Evolutionary conservation across 1,140 invertebrate species (phyloP).

Genomic region (Pseudomyrmex cubaensis): DNA sequence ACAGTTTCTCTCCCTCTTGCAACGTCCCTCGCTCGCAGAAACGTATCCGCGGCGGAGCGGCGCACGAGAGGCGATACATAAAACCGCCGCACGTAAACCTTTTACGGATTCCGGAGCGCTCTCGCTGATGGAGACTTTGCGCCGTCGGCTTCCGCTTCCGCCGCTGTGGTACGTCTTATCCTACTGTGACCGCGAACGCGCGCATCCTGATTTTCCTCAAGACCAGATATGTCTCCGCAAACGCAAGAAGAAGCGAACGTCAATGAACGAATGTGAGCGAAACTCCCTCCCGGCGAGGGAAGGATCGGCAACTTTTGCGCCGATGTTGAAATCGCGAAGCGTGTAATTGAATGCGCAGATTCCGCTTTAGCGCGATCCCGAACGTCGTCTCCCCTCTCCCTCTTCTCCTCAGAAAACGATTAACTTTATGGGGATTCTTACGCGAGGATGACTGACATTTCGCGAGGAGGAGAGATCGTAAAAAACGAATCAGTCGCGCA

Average conservation of each 20-base stretch:
- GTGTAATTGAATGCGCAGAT: constrained; percentile 55
- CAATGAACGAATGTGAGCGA: neutral
- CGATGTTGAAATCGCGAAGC: constrained; percentile 20
- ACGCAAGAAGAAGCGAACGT: neutral
- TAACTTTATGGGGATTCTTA: constrained; percentile 59
- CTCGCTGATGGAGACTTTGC: neutral
- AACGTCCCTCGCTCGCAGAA: constrained; percentile 42
- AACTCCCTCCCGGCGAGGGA: neutral
- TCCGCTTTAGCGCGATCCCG: constrained; percentile 12
- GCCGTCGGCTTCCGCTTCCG: constrained; percentile 61
- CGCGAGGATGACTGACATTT: constrained; percentile 31
- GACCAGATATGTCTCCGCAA: neutral
- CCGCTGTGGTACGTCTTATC: neutral
- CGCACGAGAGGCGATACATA: constrained; percentile 51
- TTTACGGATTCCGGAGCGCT: constrained; percentile 50
- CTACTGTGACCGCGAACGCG: neutral
- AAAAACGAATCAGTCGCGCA: constrained; percentile 30
- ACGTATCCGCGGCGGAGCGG: constrained; percentile 8
- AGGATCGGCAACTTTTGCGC: neutral
- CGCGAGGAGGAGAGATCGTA: constrained; percentile 5
- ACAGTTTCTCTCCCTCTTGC: constrained; percentile 41
- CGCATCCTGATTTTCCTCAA: constrained; percentile 12
- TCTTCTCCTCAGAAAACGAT: constrained; percentile 13
- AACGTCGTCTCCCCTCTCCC: neutral
- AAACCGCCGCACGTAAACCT: constrained; percentile 60